These are phyloP conservation scores for Phoebastria nigripes DNA, from an alignment of 2,797 vertebrate genomes.

Conservation along the genomic window DNA sequence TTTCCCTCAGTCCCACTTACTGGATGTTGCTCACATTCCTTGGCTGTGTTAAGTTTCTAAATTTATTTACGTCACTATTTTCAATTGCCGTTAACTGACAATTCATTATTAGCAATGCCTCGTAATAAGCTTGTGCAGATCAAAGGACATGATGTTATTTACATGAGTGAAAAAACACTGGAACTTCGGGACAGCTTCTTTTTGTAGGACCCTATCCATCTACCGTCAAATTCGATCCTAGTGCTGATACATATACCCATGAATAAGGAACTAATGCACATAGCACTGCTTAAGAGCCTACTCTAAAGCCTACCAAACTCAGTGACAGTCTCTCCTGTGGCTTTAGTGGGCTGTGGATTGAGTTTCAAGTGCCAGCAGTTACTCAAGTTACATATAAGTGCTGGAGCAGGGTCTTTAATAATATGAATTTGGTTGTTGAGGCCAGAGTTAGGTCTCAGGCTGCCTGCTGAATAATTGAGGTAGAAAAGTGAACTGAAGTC, in stretches of 20 bases:
- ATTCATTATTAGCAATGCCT: background rate
- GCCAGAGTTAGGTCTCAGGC: background rate
- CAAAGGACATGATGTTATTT: background rate
- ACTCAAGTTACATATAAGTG: conserved; percentile 6
- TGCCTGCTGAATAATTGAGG: background rate
- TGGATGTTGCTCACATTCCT: background rate
- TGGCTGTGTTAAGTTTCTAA: background rate
- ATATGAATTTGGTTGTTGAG: background rate
- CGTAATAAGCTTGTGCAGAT: background rate
- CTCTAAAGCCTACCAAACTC: background rate
- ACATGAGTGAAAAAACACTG: background rate
- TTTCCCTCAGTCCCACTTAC: background rate
- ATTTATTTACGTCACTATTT: background rate
- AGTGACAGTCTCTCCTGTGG: background rate
- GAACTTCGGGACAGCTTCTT: background rate
- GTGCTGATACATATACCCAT: too few relatives aligned
- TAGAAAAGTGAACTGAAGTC: background rate
- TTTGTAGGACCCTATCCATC: background rate
- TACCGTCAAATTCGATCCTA: background rate
- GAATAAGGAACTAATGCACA: background rate
- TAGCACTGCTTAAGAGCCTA: background rate
- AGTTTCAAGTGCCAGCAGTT: conserved; percentile 19
- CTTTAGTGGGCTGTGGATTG: background rate
- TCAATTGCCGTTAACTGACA: background rate
- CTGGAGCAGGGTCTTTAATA: background rate